These are phyloP conservation scores for Ailurus styani DNA, from an alignment of 2,113 vertebrate species.

Conservation along the genomic window DNA sequence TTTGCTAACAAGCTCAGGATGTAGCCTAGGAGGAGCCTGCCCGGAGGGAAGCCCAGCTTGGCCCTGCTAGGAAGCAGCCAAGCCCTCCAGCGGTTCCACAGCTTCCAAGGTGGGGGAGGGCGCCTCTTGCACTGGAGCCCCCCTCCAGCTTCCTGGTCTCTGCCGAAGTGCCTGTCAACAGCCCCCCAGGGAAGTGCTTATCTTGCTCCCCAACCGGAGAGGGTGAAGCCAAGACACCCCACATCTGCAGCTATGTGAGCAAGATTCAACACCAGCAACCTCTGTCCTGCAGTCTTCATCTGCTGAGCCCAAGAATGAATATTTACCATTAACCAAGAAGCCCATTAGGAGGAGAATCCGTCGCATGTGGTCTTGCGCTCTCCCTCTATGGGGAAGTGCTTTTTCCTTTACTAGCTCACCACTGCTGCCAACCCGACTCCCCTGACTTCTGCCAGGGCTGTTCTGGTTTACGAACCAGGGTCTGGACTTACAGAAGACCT, in stretches of 20 bases:
- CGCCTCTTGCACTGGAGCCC: not conserved
- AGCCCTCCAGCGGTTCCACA: not conserved
- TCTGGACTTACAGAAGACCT: not conserved
- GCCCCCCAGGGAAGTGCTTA: not conserved
- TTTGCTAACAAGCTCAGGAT: not conserved
- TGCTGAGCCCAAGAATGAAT: not conserved
- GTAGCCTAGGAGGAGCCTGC: not conserved
- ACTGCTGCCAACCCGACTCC: not conserved
- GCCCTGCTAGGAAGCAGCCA: not conserved
- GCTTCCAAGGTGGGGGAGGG: not conserved
- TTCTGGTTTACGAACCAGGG: not conserved
- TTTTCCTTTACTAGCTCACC: not conserved
- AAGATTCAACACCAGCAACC: not conserved
- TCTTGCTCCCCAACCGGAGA: not conserved
- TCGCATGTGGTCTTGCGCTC: not conserved
- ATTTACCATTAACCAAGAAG: not conserved
- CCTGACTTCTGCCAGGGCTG: not conserved
- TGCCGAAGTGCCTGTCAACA: not conserved
- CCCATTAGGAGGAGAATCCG: not conserved
- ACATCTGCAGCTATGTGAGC: not conserved
- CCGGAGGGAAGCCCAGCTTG: not conserved
- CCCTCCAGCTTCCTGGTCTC: rapidly evolving
- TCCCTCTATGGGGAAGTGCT: not conserved
- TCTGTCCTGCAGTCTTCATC: not conserved
- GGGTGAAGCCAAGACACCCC: not conserved